Conservation (phyloP, 2,113 vertebrate genomes). For the Choloepus hoffmanni region DNA sequence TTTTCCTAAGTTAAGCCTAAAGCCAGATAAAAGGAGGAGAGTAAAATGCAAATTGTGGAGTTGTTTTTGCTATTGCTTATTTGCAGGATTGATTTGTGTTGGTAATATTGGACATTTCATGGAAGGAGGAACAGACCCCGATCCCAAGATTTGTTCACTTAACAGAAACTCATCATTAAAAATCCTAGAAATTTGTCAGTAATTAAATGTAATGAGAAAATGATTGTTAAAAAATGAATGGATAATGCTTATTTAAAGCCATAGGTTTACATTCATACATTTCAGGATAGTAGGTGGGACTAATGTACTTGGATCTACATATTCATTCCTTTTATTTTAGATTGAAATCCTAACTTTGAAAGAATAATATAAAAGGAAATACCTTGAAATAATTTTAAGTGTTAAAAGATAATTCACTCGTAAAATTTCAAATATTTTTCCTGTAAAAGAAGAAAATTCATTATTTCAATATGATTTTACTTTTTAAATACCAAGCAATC, state of each 20-base stretch:
- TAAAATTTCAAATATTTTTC: neutral
- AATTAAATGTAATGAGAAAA: conserved; percentile 20
- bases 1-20: neutral
- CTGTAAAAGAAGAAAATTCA: neutral
- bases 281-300: neutral
- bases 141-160: neutral
- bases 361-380: neutral
- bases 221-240: neutral
- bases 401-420: neutral
- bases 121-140: neutral
- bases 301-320: neutral
- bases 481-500: neutral
- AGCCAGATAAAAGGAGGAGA: neutral
- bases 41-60: neutral
- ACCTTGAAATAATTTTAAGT: neutral
- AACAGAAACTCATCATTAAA: neutral
- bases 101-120: neutral
- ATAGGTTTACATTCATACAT: neutral
- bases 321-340: conserved; percentile 22
- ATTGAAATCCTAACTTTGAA: conserved; percentile 18
- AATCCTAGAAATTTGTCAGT: neutral
- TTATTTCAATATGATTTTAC: neutral
- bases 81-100: neutral
- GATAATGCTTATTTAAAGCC: neutral
- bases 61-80: neutral